Percentiles rank a stretch among this genome's conserved stretches.
phyloP scores from a whole-genome alignment of 1,140 invertebrate genomes.

The Drosophila suzukii region DNA sequence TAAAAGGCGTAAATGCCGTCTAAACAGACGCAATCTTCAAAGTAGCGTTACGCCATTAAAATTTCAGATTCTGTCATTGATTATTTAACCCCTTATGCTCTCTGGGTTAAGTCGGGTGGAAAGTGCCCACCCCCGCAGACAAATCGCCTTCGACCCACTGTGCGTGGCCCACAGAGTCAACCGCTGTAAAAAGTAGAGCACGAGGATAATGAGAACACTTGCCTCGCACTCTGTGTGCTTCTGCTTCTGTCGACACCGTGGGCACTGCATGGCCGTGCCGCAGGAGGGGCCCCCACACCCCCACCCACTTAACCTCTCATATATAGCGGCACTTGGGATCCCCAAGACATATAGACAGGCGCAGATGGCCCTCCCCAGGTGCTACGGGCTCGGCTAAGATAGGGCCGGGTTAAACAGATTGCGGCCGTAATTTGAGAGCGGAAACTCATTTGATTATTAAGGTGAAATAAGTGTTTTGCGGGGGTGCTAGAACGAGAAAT shows the following conservation, averaged over 20 bases:
- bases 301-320: conserved; percentile 48
- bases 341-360: conserved; percentile 63
- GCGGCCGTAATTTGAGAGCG: conserved; percentile 81
- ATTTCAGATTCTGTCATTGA: conserved; percentile 5
- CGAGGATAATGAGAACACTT: conserved; percentile 79
- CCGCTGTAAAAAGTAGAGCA: conserved; percentile 77
- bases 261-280: background rate
- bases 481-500: background rate
- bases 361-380: conserved; percentile 22
- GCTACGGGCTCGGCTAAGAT: conserved; percentile 34
- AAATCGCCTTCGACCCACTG: conserved; percentile 36
- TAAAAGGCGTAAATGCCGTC: background rate
- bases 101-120: conserved; percentile 13
- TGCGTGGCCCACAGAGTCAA: conserved; percentile 41
- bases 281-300: conserved; percentile 10
- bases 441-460: conserved; percentile 83
- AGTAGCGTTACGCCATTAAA: conserved; percentile 17
- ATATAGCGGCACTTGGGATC: conserved; percentile 20
- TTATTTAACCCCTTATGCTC: conserved; percentile 14
- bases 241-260: conserved; percentile 26
- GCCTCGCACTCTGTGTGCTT: conserved; percentile 50
- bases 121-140: conserved; percentile 15
- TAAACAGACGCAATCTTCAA: background rate
- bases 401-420: conserved; percentile 72
- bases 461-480: conserved; percentile 72